Base-by-base conservation (phyloP, 2,797 vertebrate genomes). In the Amblyraja radiata region DNA sequence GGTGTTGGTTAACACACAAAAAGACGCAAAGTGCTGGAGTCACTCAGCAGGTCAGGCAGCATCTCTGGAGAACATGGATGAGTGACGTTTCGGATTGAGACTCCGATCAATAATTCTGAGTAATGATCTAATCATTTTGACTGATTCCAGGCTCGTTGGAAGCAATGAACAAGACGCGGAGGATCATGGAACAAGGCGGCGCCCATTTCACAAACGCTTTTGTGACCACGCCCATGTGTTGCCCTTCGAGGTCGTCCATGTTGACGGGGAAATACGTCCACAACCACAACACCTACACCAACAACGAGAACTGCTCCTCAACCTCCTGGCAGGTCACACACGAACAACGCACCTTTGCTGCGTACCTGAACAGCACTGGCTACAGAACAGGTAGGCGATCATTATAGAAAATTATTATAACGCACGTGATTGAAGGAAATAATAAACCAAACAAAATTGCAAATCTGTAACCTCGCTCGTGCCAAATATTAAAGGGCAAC, bases 211-310 rank as follows among this genome's bases (percentile, higher is more conserved):
- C 98, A 95, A 99, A 99, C 4, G 98, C 98, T 63, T 99, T 99
- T 93, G 98, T 99, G 94, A 99, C 98, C 86, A 99, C 99, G 0
- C 98, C 98, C 90, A 99, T 99, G 98, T 99, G 99, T 96, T 99
- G 99, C 94, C 99, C 99, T 0, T 99, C 98, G 0, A 98, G 99
- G 79, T 99, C 99, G 93, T 98, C 98, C 94, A 97, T 99, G 95
- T 97, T 99, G 94, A 99, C 98, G 0, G 99, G 99, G 81, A 99
- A 99, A 95, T 99, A 99, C 0, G 98, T 98, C 25, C 98, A 99
- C 96, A 99, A 99, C 95, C 98, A 99, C 96, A 99, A 99, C 96
- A 99, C 98, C 92, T 99, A 99, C 96, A 99, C 98, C 86, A 99
- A 99, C 97, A 99, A 99, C 0, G 98, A 99, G 95, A 99, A 99